These are phyloP conservation scores for Sinocyclocheilus maitianheensis DNA, from an alignment of 2,113 vertebrate species.

Conservation along the genomic window DNA sequence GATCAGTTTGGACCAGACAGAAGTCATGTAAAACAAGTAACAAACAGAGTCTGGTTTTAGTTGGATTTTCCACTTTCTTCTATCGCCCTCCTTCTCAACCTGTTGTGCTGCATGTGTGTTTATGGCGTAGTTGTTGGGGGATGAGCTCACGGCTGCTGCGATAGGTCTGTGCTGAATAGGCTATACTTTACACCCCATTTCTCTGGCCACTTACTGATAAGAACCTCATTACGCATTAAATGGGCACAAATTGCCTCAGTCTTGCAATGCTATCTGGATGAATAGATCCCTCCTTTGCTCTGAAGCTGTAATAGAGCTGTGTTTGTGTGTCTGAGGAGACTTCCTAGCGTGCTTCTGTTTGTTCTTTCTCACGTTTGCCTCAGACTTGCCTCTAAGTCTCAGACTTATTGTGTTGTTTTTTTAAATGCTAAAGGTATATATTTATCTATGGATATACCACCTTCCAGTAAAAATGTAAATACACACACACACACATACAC, in stretches of 20 bases:
- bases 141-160: conserved; percentile 64
- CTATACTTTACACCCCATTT: conserved; percentile 71
- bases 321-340: conserved; percentile 40
- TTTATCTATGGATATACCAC: conserved; percentile 34
- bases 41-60: not conserved
- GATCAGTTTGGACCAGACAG: not conserved
- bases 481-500: not conserved
- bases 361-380: conserved; percentile 45
- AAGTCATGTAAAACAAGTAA: not conserved
- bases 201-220: conserved; percentile 73
- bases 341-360: conserved; percentile 6
- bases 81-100: not conserved
- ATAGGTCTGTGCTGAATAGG: conserved; percentile 61
- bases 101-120: conserved; percentile 5
- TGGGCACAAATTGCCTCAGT: conserved; percentile 72
- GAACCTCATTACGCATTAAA: conserved; percentile 71
- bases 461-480: not conserved
- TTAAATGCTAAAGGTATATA: conserved; percentile 17
- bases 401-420: not conserved
- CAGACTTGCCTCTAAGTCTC: not conserved
- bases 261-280: conserved; percentile 68
- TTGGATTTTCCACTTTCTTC: not conserved
- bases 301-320: conserved; percentile 50
- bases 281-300: conserved; percentile 64
- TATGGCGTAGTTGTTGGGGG: conserved; percentile 27